phyloP scores from a whole-genome alignment of 2,888 invertebrate genomes.

The Phoronis australis region DNA sequence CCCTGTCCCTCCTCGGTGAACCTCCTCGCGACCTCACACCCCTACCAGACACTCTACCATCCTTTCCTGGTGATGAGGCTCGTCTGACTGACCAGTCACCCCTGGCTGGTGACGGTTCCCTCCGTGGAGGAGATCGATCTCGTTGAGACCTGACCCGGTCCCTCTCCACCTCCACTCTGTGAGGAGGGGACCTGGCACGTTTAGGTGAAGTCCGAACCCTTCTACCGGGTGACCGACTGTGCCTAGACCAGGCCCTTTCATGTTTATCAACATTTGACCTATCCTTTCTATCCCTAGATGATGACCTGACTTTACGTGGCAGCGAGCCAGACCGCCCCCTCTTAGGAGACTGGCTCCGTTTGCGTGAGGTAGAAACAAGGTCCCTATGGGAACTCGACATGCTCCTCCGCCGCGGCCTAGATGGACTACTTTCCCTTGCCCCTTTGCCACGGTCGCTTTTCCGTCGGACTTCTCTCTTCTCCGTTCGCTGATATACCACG shows the following conservation, averaged over 20 bases:
- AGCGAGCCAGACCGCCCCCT: too few relatives aligned
- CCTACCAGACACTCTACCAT: too few relatives aligned
- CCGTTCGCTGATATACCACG: constrained; percentile 8
- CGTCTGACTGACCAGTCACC: neutral
- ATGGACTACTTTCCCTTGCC: constrained; percentile 14
- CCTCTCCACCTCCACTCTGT: neutral
- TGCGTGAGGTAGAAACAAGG: too few relatives aligned
- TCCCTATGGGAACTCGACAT: too few relatives aligned
- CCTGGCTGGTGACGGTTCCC: neutral
- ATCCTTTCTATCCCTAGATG: too few relatives aligned
- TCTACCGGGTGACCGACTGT: neutral
- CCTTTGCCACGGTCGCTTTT: constrained; percentile 11
- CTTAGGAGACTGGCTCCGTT: neutral
- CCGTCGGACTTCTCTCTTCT: constrained; percentile 10
- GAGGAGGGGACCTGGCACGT: neutral
- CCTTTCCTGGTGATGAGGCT: neutral
- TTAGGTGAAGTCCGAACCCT: neutral
- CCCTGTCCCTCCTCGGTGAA: too few relatives aligned
- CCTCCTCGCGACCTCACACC: too few relatives aligned
- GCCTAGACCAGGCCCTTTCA: too few relatives aligned
- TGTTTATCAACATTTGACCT: too few relatives aligned
- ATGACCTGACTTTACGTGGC: neutral
- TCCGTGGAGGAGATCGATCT: neutral
- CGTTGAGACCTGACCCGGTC: neutral
- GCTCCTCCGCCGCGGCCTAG: constrained; percentile 2